Evolutionary conservation across 2,888 invertebrate species (phyloP).

Genomic region (Scaptomyza polygonia): DNA sequence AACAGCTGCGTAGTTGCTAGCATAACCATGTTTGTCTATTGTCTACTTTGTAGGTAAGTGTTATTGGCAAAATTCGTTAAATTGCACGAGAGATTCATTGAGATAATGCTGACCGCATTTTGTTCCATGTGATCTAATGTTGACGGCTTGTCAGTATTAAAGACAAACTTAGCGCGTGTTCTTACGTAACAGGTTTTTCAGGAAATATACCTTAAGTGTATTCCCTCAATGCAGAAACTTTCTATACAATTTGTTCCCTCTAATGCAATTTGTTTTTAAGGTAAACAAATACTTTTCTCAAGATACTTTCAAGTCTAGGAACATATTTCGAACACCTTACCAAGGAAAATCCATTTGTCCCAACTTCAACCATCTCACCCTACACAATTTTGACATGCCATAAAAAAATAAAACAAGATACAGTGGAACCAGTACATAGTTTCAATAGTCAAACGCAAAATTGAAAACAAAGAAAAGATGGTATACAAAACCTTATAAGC

Average conservation of each 20-base stretch:
- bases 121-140: conserved; percentile 13
- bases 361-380: background rate
- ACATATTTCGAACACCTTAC: background rate
- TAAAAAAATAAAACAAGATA: conserved; percentile 55
- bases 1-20: conserved; percentile 41
- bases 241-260: too few species aligned
- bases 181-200: too few species aligned
- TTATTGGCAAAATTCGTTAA: conserved; percentile 70
- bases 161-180: background rate
- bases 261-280: too few species aligned
- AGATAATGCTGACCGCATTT: conserved; percentile 57
- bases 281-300: too few species aligned
- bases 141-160: conserved; percentile 4
- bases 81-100: conserved; percentile 69
- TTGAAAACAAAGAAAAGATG: conserved; percentile 45
- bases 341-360: background rate
- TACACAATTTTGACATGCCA: conserved; percentile 62
- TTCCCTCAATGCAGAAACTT: too few species aligned
- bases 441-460: conserved; percentile 18
- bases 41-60: conserved; percentile 48
- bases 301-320: too few species aligned
- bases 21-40: conserved; percentile 47
- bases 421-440: conserved; percentile 36
- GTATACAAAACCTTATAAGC: conserved; percentile 8
- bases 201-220: too few species aligned